Percentiles rank a stretch among this genome's conserved stretches.
phyloP scores from a whole-genome alignment of 35 echinoderm and acorn worm genomes.

The Apostichopus parvimensis region DNA sequence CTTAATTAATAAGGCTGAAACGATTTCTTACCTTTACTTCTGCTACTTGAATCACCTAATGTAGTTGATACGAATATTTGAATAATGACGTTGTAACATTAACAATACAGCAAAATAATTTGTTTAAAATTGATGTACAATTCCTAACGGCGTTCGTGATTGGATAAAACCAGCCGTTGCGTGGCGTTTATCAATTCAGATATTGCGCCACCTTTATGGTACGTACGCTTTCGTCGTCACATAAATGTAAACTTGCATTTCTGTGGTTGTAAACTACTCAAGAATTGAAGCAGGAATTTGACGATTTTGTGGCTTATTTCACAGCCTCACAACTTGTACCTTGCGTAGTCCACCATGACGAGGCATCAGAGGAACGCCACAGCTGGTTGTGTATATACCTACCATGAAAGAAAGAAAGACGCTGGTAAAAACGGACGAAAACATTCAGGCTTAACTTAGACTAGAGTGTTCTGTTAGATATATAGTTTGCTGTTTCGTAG shows the following conservation, averaged over 20 bases:
- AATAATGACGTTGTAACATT: too few species aligned
- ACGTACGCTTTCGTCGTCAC: background rate
- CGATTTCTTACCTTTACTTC: too few species aligned
- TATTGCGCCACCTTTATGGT: background rate
- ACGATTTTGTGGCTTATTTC: too few species aligned
- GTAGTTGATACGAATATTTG: too few species aligned
- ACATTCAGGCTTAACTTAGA: background rate
- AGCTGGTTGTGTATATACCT: constrained; percentile 91
- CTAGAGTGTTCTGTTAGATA: background rate
- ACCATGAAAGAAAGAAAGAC: constrained; percentile 95
- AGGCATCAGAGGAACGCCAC: constrained; percentile 96
- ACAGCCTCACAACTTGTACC: too few species aligned
- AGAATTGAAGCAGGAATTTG: too few species aligned
- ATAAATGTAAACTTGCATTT: too few species aligned
- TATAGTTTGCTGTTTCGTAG: too few species aligned
- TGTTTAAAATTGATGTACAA: background rate
- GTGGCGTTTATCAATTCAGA: background rate
- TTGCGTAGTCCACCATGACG: constrained; percentile 59
- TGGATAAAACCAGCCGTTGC: background rate
- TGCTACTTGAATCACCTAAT: too few species aligned
- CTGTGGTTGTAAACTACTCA: too few species aligned
- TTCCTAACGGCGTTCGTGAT: background rate
- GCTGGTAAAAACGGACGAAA: constrained; percentile 56
- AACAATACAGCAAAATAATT: background rate
- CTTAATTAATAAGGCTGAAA: too few species aligned